phyloP scores from a whole-genome alignment of 2,113 vertebrate genomes.

The Oreochromis aureus region DNA sequence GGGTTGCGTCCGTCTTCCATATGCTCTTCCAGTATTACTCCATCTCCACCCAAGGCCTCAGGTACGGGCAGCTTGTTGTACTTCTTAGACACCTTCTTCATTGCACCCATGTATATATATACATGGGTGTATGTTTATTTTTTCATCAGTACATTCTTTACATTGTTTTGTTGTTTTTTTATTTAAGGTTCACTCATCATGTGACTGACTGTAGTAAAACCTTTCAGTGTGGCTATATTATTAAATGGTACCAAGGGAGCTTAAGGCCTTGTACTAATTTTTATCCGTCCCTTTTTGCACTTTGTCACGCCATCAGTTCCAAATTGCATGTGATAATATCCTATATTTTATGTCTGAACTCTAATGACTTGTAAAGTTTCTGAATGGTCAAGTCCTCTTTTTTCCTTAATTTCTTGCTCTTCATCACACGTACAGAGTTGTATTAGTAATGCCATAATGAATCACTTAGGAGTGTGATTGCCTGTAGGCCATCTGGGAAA shows the following conservation, averaged over 20 bases:
- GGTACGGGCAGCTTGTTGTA: neutral
- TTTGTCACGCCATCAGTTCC: neutral
- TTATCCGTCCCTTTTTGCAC: neutral
- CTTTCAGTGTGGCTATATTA: neutral
- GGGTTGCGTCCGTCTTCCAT: neutral
- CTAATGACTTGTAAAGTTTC: neutral
- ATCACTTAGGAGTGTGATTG: slow-evolving; percentile 34
- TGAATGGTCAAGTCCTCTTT: neutral
- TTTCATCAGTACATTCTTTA: neutral
- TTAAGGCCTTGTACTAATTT: neutral
- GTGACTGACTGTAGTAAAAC: neutral
- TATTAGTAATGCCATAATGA: slow-evolving; percentile 44
- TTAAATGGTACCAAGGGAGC: neutral
- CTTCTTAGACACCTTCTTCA: neutral
- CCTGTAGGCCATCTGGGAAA: slow-evolving; percentile 16
- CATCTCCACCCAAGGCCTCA: neutral
- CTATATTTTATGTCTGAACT: neutral
- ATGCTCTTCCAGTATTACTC: neutral
- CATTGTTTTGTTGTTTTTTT: neutral
- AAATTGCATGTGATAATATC: neutral
- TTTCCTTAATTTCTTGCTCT: slow-evolving; percentile 15
- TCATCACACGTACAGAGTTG: slow-evolving; percentile 30
- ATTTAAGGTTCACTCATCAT: neutral
- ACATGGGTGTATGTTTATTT: neutral
- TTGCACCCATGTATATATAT: neutral